Evolutionary conservation across 2,888 invertebrate species (phyloP), one percentile per base, ranked within the genome.

Genomic region (Nemapogon koenigi): DNA sequence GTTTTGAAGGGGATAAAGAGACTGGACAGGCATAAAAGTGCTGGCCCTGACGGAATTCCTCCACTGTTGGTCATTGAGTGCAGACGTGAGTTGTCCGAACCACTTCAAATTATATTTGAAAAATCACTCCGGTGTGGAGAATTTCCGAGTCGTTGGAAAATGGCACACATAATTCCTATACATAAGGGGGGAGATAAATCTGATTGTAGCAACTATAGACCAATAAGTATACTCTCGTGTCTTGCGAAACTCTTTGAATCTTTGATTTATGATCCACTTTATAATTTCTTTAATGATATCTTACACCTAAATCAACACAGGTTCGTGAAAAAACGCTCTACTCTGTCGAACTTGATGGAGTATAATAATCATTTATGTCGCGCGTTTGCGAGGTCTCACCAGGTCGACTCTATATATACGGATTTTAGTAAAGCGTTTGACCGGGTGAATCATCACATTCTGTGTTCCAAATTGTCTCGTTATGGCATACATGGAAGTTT

Each of bases 371-470:
- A 32, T 27, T 3, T 39, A 16, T 26, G 17, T 2, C 16, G 29
- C 1, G 40, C 35, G 1, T 14, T 48, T 2, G 46, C 38, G 3
- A 22, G 3, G 3, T 15, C 28, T 14, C 7, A 13, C 11, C 35
- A 40, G 25, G 38, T 46, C 1, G 43, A 45, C 22, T 33, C 41
- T 6, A 38, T 44, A 2, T 45, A 47, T 28, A 45, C 44, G 6
- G 46, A 47, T 18, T 46, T 47, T 16, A 32, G 29, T 7, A 46
- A 46, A 16, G 47, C 46, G 2, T 47, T 45, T 37, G 46, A 46
- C 25, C 37, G 28, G 19, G 38, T 43, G 1, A 39, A 41, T 22
- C 38, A 42, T 8, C 8, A 2, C 6, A 14, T 39, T 4, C 37
- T 42, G 1, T 33, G 29, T 14, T 13, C 17, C n/a, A 41, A 43